phyloP scores from a whole-genome alignment of 2,797 vertebrate genomes.

The Lerista edwardsae region DNA sequence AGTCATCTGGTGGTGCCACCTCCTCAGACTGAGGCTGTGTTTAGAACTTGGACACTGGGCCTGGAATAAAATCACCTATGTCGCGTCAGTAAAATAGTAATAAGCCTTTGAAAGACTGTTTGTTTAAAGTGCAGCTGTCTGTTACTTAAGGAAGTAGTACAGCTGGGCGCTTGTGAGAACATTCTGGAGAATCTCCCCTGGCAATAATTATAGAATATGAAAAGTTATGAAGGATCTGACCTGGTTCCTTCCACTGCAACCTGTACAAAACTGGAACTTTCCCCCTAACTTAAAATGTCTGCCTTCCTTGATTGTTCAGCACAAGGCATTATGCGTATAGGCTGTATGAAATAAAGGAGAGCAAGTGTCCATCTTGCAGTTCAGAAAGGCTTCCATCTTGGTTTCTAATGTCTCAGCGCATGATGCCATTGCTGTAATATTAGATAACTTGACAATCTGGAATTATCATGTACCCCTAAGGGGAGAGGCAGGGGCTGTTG shows the following conservation, averaged over 20 bases:
- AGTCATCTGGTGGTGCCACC: not conserved
- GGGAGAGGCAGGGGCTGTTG: not conserved
- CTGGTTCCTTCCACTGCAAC: not conserved
- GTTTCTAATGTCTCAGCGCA: not conserved
- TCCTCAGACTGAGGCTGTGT: not conserved
- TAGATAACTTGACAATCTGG: not conserved
- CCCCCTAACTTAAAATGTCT: not conserved
- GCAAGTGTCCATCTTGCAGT: too few relatives aligned
- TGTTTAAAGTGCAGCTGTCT: conserved; percentile 14
- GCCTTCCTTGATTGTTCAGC: not conserved
- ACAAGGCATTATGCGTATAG: not conserved
- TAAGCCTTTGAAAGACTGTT: not conserved
- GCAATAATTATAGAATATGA: not conserved
- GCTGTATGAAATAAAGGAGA: not conserved
- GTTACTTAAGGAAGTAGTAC: not conserved
- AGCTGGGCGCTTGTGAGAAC: not conserved
- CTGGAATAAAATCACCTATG: not conserved
- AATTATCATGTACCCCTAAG: not conserved
- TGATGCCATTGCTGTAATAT: not conserved
- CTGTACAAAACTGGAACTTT: not conserved
- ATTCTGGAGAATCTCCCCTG: not conserved
- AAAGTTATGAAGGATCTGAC: not conserved
- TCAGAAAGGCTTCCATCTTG: not conserved
- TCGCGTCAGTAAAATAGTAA: not conserved
- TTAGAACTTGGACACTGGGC: not conserved